Evolutionary conservation across 1,140 invertebrate genomes (phyloP), one percentile per base, ranked within the genome.

Genomic region (Trichoplusia ni): DNA sequence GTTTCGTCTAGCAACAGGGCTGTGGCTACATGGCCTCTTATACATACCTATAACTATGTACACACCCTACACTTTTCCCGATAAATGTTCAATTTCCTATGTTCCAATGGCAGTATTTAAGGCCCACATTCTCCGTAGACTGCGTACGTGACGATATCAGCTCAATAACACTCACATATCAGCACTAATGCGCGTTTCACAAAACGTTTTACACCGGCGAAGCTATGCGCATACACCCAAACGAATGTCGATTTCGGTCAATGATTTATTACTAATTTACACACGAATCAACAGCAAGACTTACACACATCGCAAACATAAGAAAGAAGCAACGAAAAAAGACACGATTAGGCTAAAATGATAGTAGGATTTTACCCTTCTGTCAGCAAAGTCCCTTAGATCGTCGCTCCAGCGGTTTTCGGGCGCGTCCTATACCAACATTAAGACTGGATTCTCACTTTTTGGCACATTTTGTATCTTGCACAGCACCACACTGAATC

Each of bases 371-470:
- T 84, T 91, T 90, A 91, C 90, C 88, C 90, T 81, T 80, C 87
- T 82, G 86, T 83, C 84, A 89, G 90, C 87, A 80, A 86, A 69
- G 77, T 84, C 79, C 77, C 79, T 78, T 85, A 79, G 74, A 78
- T 77, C 73, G 77, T 82, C 81, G 78, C 80, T 86, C 83, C 81
- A 86, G 81, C 83, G 80, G 85, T 85, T 79, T 79, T 81, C 71
- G 73, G 82, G 79, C 76, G 81, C 72, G 84, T 85, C 78, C 77
- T 89, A 89, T 80, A 87, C 77, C 88, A 90, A 87, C 77, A 89
- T 91, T 90, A 91, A 89, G 85, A 91, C 78, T 85, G 86, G 86
- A 88, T 89, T 82, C 75, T 88, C 85, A 87, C 82, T 87, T 83
- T 87, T 90, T 90, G 87, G 86, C 85, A 90, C 89, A 91, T 91